A percentile compares a stretch with the other conserved stretches of the same genome.
Evolutionary conservation across 2,888 invertebrate genomes (phyloP).

Genomic region (Auanema freiburgensis): DNA sequence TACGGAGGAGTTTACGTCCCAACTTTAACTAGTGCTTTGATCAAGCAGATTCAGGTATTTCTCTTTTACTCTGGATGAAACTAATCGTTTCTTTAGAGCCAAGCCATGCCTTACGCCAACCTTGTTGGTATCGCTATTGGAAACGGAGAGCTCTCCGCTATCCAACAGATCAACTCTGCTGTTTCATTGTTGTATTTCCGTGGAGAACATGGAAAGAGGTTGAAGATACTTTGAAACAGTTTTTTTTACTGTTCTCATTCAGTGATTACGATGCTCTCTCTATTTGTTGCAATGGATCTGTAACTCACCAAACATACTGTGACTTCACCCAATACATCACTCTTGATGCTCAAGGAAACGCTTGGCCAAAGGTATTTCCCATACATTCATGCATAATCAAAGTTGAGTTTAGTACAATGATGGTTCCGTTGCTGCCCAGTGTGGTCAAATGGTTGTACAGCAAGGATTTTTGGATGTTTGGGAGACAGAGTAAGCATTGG

Average conservation of each 20-base stretch:
- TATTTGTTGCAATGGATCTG: slow-evolving; percentile 30
- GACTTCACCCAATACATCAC: slow-evolving; percentile 43
- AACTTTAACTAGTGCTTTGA: slow-evolving; percentile 50
- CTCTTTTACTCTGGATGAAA: not conserved
- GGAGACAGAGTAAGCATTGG: slow-evolving; percentile 35
- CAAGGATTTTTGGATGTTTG: slow-evolving; percentile 45
- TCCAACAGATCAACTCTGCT: slow-evolving; percentile 53
- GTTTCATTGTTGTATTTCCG: slow-evolving; percentile 50
- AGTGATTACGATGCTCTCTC: slow-evolving; percentile 45
- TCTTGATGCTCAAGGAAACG: slow-evolving; percentile 52
- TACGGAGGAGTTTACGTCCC: slow-evolving; percentile 67
- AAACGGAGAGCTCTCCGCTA: slow-evolving; percentile 56
- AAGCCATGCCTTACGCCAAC: slow-evolving; percentile 36
- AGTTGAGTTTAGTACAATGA: slow-evolving; percentile 18
- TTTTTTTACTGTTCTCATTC: not conserved
- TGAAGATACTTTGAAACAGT: slow-evolving; percentile 5
- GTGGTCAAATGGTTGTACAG: slow-evolving; percentile 39
- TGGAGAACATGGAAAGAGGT: slow-evolving; percentile 48
- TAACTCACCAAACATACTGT: slow-evolving; percentile 39
- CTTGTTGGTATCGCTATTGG: slow-evolving; percentile 59
- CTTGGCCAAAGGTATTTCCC: slow-evolving; percentile 27
- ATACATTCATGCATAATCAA: not conserved
- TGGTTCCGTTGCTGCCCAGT: slow-evolving; percentile 31
- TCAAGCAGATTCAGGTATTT: slow-evolving; percentile 27
- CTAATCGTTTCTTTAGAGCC: slow-evolving; percentile 15